Conservation (phyloP, 2,888 invertebrate genomes). For the Macaria notata region DNA sequence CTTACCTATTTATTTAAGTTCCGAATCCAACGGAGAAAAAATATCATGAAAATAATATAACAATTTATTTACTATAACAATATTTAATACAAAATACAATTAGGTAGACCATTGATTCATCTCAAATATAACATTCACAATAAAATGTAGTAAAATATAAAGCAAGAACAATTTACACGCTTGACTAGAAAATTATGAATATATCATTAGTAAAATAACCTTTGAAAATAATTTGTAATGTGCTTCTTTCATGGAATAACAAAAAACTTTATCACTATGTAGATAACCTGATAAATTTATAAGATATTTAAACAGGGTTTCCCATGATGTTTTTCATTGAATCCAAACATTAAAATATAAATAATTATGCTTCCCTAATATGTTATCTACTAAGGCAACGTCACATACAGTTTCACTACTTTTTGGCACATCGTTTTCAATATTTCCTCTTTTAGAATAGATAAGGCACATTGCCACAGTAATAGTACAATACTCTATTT, state of each 20-base stretch:
- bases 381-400: constrained; percentile 37
- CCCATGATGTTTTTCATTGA: no score
- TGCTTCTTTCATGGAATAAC: no score
- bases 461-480: constrained; percentile 68
- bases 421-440: constrained; percentile 53
- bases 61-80: constrained; percentile 73
- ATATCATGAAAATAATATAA: constrained; percentile 40
- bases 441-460: constrained; percentile 38
- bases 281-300: no score
- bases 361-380: constrained; percentile 32
- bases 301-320: no score
- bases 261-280: no score
- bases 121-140: constrained; percentile 40
- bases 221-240: no score
- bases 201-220: no score
- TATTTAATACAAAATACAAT: constrained; percentile 74
- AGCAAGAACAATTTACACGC: constrained; percentile 44
- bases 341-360: no score
- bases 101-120: constrained; percentile 52
- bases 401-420: constrained; percentile 17
- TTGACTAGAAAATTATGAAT: constrained; percentile 51
- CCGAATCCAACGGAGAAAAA: constrained; percentile 1
- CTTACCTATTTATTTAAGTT: no score
- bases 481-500: constrained; percentile 11
- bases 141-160: constrained; percentile 33